phyloP scores from a whole-genome alignment of 2,888 invertebrate species.

The Oscheius sp. region DNA sequence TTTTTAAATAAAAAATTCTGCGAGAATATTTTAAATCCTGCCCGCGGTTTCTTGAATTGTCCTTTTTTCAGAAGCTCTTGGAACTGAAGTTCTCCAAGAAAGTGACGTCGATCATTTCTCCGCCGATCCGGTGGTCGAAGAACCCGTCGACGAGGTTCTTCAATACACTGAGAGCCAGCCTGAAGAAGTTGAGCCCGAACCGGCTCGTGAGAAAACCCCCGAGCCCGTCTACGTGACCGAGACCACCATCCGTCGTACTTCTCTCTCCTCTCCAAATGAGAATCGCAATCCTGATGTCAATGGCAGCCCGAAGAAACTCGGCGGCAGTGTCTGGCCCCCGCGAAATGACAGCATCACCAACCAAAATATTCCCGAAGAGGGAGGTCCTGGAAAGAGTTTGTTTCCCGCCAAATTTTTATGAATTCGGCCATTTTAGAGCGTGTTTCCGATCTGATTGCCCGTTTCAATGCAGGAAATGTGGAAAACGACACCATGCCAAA shows the following conservation, averaged over 20 bases:
- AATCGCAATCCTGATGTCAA: conserved; percentile 39
- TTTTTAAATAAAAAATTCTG: too few relatives aligned
- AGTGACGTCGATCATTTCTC: conserved; percentile 50
- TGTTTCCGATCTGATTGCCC: conserved; percentile 52
- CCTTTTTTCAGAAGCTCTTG: not conserved
- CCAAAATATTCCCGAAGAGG: conserved; percentile 31
- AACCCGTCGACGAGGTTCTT: conserved; percentile 31
- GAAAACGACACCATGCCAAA: conserved; percentile 41
- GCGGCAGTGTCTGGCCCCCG: conserved; percentile 51
- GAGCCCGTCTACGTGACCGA: conserved; percentile 40
- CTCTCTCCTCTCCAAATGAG: conserved; percentile 38
- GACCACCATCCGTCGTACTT: conserved; percentile 39
- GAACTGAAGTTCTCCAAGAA: conserved; percentile 50
- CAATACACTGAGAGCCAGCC: conserved; percentile 29
- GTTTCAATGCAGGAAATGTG: conserved; percentile 49
- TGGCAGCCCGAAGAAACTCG: conserved; percentile 44
- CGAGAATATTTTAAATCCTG: too few relatives aligned
- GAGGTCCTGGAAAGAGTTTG: conserved; percentile 32
- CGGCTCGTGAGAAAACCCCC: conserved; percentile 23
- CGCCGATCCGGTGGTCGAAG: conserved; percentile 33
- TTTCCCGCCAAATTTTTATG: not conserved
- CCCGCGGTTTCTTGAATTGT: too few relatives aligned
- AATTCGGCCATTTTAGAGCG: conserved; percentile 42
- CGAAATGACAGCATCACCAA: conserved; percentile 13
- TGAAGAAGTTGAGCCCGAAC: conserved; percentile 21